Base-by-base conservation (phyloP, 1,140 invertebrate genomes). In the Penaeus chinensis region DNA sequence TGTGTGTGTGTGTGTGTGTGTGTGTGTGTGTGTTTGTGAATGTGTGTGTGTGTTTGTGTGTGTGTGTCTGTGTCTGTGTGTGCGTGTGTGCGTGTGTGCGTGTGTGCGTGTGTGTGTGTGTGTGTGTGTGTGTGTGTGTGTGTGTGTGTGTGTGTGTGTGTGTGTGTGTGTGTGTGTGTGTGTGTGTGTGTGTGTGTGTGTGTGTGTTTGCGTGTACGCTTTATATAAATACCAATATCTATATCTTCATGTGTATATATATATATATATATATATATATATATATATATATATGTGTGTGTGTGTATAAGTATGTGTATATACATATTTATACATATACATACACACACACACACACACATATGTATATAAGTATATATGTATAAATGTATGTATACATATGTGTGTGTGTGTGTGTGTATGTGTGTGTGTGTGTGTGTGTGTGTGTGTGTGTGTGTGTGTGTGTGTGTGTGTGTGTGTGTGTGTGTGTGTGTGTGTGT, bases 261-360 rank as follows among this genome's bases (percentile, higher is more conserved):
- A 71, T 71, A 71, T 71, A 71, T 71, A 71, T 71, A 71, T 71
- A 71, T 71, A 71, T 71, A 71, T 71, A 71, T 71, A 66, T 66
- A 66, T 66, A 66, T 66, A 66, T 66, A 66, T 66, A 66, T 66
- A 66, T 66, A 66, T 66, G 20, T 66, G 18, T 66, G 18, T 66
- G 7, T 65, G 7, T 65, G 7, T 65, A 65, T 65, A 65, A 3
- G 18, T 66, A 66, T 66, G 18, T 66, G 24, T 66, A 66, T 69
- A 2, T 69, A 11, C n/a, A 11, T 69, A 1, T 7, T 4, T 27
- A 5, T 7, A n/a, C 3, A n/a, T 69, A n/a, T 69, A n/a, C n/a
- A 69, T 69, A 69, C n/a, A 69, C n/a, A 69, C n/a, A 69, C n/a
- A 69, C n/a, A n/a, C n/a, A 69, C n/a, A 69, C n/a, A 19, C 19